A percentile compares a stretch with the other conserved stretches of the same genome.
Evolutionary conservation across 2,888 invertebrate genomes (phyloP).

Genomic region (Mactromeris polynyma): DNA sequence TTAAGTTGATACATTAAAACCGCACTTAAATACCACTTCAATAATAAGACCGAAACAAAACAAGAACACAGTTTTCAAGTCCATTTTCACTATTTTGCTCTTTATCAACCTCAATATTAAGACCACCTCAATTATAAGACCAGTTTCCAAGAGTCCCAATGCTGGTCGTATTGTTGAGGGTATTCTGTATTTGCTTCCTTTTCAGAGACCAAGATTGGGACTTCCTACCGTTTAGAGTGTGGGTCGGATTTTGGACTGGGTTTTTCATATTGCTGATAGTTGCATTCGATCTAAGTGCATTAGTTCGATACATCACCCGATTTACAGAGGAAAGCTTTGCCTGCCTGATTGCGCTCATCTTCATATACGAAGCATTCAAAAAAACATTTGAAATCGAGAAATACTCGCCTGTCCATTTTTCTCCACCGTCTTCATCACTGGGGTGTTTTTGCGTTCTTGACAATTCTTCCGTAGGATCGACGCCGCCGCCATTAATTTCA

Average conservation of each 20-base stretch:
- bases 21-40: no score
- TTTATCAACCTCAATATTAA: no score
- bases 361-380: conserved; percentile 98
- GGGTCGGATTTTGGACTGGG: conserved; percentile 98
- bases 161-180: no score
- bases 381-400: conserved; percentile 91
- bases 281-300: conserved; percentile 97
- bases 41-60: no score
- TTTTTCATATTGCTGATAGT: conserved; percentile 95
- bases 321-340: conserved; percentile 99
- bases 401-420: conserved; percentile 68
- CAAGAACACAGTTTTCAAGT: no score
- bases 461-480: conserved; percentile 32
- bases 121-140: no score
- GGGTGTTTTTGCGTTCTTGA: conserved; percentile 66
- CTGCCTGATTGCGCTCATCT: conserved; percentile 98
- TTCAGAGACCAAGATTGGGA: conserved; percentile 93
- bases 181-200: no score
- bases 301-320: conserved; percentile 98
- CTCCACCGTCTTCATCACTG: conserved; percentile 24
- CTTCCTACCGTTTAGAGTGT: conserved; percentile 97
- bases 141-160: no score
- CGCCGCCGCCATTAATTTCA: not conserved
- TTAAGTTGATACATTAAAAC: no score
- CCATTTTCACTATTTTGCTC: no score